Evolutionary conservation across 2,113 vertebrate species (phyloP).

Genomic region (Leptodactylus fuscus): DNA sequence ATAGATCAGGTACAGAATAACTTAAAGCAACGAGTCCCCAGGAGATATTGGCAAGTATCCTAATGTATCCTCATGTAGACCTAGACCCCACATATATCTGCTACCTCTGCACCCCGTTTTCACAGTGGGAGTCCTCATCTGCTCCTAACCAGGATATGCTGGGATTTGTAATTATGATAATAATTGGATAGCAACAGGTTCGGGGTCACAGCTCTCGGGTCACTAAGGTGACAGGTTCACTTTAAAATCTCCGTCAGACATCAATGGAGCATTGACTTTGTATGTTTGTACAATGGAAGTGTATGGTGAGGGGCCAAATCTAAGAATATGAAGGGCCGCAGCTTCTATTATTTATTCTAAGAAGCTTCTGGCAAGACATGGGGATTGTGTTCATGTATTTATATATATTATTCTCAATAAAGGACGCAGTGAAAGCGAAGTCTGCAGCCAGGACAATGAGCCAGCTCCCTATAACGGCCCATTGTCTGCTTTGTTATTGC

Average conservation of each 20-base stretch:
- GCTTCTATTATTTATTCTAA: neutral
- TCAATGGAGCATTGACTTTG: neutral
- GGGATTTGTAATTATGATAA: neutral
- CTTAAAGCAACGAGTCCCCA: too few relatives aligned
- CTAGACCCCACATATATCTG: too few relatives aligned
- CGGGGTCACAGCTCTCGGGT: neutral
- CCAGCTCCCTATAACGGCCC: neutral
- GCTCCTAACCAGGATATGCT: too few relatives aligned
- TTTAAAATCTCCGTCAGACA: too few relatives aligned
- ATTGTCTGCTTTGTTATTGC: constrained; percentile 32
- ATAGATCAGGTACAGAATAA: too few relatives aligned
- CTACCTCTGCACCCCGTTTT: too few relatives aligned
- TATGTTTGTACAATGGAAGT: neutral
- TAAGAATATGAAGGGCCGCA: neutral
- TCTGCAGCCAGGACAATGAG: neutral
- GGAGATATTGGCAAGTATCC: too few relatives aligned
- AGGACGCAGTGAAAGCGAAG: constrained; percentile 10
- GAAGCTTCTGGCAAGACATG: neutral
- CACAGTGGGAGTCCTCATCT: too few relatives aligned
- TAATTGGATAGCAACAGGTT: too few relatives aligned
- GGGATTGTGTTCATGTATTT: constrained; percentile 8
- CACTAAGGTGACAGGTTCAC: too few relatives aligned
- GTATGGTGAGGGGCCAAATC: neutral
- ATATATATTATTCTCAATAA: neutral
- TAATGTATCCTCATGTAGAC: too few relatives aligned